Conservation (phyloP, 2,888 invertebrate species). For the Diaprepes abbreviatus region DNA sequence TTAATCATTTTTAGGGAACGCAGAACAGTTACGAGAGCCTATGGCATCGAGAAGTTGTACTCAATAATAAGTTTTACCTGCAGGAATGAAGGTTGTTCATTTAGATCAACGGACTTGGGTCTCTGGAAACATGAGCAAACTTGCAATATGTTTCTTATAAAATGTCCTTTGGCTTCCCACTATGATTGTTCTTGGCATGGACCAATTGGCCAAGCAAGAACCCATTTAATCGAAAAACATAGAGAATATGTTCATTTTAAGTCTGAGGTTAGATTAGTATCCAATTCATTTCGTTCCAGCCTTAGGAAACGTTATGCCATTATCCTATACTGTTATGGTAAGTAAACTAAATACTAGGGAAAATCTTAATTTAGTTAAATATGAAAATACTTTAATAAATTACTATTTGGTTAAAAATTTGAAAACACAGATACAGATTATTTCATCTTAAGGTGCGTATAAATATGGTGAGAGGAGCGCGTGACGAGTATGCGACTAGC, state of each 20-base stretch:
- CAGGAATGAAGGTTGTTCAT: constrained; percentile 35
- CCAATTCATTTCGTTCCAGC: neutral
- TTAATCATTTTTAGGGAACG: constrained; percentile 17
- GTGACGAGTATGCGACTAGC: too few species aligned
- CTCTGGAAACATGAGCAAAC: constrained; percentile 23
- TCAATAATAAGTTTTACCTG: constrained; percentile 44
- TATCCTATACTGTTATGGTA: constrained; percentile 32
- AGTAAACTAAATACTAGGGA: constrained; percentile 2
- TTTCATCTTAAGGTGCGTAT: too few species aligned
- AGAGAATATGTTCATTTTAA: constrained; percentile 43
- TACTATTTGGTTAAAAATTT: too few species aligned
- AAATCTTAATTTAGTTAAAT: too few species aligned
- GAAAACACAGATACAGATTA: too few species aligned
- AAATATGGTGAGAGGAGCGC: too few species aligned
- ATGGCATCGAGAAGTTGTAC: constrained; percentile 53
- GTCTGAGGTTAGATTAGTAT: constrained; percentile 24
- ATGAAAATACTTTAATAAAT: too few species aligned
- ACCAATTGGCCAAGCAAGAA: constrained; percentile 29
- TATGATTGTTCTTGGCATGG: constrained; percentile 50
- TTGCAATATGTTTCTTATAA: constrained; percentile 29
- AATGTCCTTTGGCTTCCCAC: constrained; percentile 37
- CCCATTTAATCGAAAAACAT: constrained; percentile 45
- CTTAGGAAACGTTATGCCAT: constrained; percentile 14
- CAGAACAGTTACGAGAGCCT: constrained; percentile 54
- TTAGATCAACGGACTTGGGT: constrained; percentile 9